phyloP scores from a whole-genome alignment of 2,797 vertebrate genomes.

The Megaceryle alcyon region DNA sequence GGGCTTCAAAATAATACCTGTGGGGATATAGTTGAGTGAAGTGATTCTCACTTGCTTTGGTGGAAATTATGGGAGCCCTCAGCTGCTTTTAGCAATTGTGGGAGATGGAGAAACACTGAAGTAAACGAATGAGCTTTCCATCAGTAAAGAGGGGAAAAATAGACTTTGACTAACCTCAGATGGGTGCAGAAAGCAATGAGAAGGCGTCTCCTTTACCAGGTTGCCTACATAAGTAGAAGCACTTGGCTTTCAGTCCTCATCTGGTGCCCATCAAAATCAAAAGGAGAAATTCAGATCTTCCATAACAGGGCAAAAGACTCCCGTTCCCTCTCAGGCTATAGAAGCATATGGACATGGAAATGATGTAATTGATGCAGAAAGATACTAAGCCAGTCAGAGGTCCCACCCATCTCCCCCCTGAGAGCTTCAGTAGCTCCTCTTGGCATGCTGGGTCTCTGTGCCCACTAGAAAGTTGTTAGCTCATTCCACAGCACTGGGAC shows the following conservation, averaged over 20 bases:
- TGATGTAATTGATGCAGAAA: neutral
- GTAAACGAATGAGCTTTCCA: neutral
- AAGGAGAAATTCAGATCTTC: neutral
- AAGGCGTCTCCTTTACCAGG: no score
- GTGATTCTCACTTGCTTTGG: neutral
- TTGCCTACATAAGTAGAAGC: neutral
- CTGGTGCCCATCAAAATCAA: neutral
- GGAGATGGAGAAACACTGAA: neutral
- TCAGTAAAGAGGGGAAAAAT: neutral
- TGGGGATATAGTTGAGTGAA: neutral
- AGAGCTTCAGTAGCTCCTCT: neutral
- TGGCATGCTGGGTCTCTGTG: neutral
- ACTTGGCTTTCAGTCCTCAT: neutral
- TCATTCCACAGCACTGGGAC: neutral
- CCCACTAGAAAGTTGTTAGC: neutral
- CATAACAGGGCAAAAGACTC: neutral
- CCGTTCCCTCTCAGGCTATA: no score
- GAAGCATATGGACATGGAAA: rapidly evolving
- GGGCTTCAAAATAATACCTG: rapidly evolving
- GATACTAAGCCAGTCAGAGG: rapidly evolving
- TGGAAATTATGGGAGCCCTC: neutral
- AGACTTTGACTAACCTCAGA: no score
- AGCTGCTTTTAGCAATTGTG: neutral
- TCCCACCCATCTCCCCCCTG: neutral
- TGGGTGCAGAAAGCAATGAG: no score